phyloP scores from a whole-genome alignment of 2,113 vertebrate genomes.

The Hemiscyllium ocellatum region DNA sequence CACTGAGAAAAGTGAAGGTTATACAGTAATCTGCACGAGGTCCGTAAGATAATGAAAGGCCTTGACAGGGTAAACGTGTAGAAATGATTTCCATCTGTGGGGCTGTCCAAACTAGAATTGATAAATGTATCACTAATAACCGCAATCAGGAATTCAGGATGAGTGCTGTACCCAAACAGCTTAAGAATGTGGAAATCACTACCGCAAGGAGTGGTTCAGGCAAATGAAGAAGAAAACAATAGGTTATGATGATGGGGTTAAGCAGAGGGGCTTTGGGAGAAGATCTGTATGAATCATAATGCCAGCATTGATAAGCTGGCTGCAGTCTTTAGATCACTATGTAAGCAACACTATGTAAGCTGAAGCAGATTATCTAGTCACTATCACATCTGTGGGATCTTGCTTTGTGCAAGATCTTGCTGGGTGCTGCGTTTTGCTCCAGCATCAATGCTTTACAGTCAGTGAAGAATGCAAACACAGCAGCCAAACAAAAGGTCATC shows the following conservation, averaged over 20 bases:
- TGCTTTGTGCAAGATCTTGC: background rate
- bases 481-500: background rate
- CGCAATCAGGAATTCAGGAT: background rate
- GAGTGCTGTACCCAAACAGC: background rate
- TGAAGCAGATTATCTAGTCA: background rate
- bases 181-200: background rate
- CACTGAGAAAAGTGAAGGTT: too few species aligned
- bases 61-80: too few species aligned
- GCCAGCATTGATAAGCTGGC: background rate
- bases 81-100: too few species aligned
- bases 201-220: background rate
- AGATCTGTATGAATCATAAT: background rate
- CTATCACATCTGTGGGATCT: background rate
- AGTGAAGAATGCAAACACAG: background rate
- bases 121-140: too few species aligned
- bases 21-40: too few species aligned
- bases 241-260: background rate
- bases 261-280: background rate
- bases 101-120: too few species aligned
- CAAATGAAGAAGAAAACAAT: background rate
- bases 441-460: background rate
- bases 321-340: background rate
- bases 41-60: too few species aligned
- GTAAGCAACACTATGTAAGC: background rate
- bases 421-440: background rate